Evolutionary conservation across 2,888 invertebrate species (phyloP), one percentile per base, ranked within the genome.

Genomic region (Agriopis leucophaearia): DNA sequence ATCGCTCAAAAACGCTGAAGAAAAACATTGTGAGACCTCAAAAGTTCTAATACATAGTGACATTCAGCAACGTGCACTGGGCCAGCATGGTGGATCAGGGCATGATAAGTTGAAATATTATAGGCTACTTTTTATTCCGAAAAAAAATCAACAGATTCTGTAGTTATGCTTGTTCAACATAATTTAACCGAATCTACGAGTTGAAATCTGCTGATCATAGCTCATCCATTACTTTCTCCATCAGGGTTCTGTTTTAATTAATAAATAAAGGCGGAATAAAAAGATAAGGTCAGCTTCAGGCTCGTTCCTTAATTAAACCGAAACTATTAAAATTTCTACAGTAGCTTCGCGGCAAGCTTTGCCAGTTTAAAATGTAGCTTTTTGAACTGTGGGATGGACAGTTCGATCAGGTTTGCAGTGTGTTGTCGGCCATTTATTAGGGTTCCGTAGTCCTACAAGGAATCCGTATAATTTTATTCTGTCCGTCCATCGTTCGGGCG

Each of bases 231-330:
- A 76, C 74, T 86, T 84, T 73, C 80, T 86, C 78, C 79, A 78
- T 75, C 77, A 61, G 64, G 52, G 69, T 70, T 76, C 77, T 77
- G 75, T 72, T 84, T 88, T 88, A 88, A 88, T 88, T 88, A 88
- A 88, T 88, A 87, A 88, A 88, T 87, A 88, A 88, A 85, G 79
- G 80, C 76, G 70, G 77, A 75, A 79, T 80, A 74, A 81, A 85
- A 85, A 88, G 87, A 82, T 77, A 77, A 65, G 79, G 81, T 80
- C 81, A 79, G 79, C 76, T 78, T 72, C 76, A 73, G 74, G 69
- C 78, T 74, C 78, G 80, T 79, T 80, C 78, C 86, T 87, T 89
- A 87, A 88, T 88, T 88, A 88, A 88, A 88, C 81, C 83, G 83
- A 83, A 85, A 80, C 84, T 86, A 85, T 87, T 85, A 88, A 88